Evolutionary conservation across 2,797 vertebrate species (phyloP), one percentile per base, ranked within the genome.

Genomic region (Clarias laeviceps): DNA sequence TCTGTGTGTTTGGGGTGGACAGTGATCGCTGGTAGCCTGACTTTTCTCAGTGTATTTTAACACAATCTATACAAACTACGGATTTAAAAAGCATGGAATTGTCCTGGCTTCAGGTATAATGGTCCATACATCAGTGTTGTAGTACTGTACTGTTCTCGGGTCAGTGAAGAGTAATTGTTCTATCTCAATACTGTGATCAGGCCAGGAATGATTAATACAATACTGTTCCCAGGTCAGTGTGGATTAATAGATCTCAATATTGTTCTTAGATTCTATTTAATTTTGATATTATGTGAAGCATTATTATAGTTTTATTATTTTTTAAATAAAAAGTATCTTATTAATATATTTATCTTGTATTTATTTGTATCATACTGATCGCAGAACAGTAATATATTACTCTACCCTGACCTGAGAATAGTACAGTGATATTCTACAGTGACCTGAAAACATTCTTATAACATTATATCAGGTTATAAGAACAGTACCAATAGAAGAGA

Each of bases 1-100:
- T 86, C 70, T 59, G 77, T 85, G 68, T 80, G 74, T 87, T 73
- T 76, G 66, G 29, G 77, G 61, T n/a, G 78, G 66, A 45, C 45
- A 27, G 37, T 54, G 18, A 34, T 24, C n/a, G 2, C 61, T 70
- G 80, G 45, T 64, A 61, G 32, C 0, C 9, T 27, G 40, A 66
- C 29, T 27, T 85, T 37, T 40, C 20, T 80, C 54, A 69, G 64
- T 57, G 40, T 14, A 34, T 50, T n/a, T 34, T 45, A 61, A 79
- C 8, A 62, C 32, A 61, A 37, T 22, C n/a, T 34, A 22, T 6
- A 77, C 73, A 59, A 77, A 59, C 27, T 32, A 57, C 54, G 57
- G 34, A 34, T 77, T 59, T 20, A 61, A 24, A 14, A 57, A 61
- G 32, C 61, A 62, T 0, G 7, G 1, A 79, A 40, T 62, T 22